These are phyloP conservation scores for Ictidomys tridecemlineatus DNA, from an alignment of 2,113 vertebrate genomes.

Conservation along the genomic window DNA sequence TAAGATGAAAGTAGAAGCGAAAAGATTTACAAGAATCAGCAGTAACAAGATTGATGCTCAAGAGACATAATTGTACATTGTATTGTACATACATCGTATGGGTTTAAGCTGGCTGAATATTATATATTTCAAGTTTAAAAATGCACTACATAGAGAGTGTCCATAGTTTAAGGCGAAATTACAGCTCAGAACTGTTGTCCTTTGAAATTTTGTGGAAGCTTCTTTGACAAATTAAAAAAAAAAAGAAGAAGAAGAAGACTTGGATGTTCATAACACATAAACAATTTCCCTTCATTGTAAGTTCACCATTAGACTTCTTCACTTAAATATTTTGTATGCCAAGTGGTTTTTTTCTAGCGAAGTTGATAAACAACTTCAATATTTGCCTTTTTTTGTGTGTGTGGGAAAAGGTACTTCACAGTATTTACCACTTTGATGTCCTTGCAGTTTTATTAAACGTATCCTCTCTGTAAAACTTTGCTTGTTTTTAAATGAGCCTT, in stretches of 20 bases:
- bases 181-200: slow-evolving; percentile 96
- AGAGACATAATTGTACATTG: slow-evolving; percentile 96
- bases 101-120: slow-evolving; percentile 96
- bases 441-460: slow-evolving; percentile 86
- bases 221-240: slow-evolving; percentile 89
- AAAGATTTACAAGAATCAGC: slow-evolving; percentile 95
- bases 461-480: slow-evolving; percentile 88
- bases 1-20: slow-evolving; percentile 96
- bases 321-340: slow-evolving; percentile 88
- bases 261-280: slow-evolving; percentile 87
- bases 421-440: slow-evolving; percentile 89
- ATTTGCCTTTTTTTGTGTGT: slow-evolving; percentile 81
- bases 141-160: slow-evolving; percentile 98
- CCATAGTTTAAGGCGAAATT: slow-evolving; percentile 99
- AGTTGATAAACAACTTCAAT: slow-evolving; percentile 86
- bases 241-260: slow-evolving; percentile 79
- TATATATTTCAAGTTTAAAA: slow-evolving; percentile 97
- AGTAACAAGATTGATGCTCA: slow-evolving; percentile 94
- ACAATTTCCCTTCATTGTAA: slow-evolving; percentile 85
- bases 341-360: slow-evolving; percentile 87
- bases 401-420: slow-evolving; percentile 90
- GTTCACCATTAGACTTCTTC: slow-evolving; percentile 84
- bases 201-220: slow-evolving; percentile 92
- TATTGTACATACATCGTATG: slow-evolving; percentile 97
- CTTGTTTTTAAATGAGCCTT: slow-evolving; percentile 88